Evolutionary conservation across 2,113 vertebrate genomes (phyloP).

Genomic region (Myanophis thanlyinensis): DNA sequence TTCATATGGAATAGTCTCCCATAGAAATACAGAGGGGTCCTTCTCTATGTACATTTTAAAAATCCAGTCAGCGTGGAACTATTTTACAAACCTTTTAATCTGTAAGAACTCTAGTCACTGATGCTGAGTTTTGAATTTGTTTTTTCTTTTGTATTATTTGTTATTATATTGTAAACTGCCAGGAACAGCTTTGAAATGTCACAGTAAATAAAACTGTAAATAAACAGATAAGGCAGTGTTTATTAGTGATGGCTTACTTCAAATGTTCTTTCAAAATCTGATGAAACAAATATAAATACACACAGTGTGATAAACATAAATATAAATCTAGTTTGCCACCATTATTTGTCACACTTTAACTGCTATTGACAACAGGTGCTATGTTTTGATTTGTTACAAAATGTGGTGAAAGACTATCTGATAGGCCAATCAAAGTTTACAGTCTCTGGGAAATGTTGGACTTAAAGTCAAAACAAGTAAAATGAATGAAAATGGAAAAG

Average conservation of each 20-base stretch:
- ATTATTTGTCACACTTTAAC: not conserved
- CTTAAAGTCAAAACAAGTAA: not conserved
- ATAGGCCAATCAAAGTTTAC: not conserved
- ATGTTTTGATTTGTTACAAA: not conserved
- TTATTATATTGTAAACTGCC: not conserved
- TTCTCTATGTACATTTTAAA: not conserved
- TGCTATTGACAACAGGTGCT: not conserved
- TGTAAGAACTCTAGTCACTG: not conserved
- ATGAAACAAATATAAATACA: not conserved
- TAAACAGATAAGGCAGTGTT: not conserved
- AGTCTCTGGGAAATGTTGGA: not conserved
- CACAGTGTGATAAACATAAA: not conserved
- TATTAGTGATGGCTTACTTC: not conserved
- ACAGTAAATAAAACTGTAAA: not conserved
- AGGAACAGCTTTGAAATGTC: not conserved
- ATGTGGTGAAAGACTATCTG: not conserved
- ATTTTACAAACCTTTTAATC: not conserved
- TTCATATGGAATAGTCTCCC: not conserved
- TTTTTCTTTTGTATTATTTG: not conserved
- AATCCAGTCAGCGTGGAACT: not conserved
- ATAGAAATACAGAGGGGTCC: not conserved
- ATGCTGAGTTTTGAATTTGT: not conserved
- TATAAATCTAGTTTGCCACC: not conserved
- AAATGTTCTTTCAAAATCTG: not conserved
- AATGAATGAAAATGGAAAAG: not conserved